phyloP scores from a whole-genome alignment of 2,797 vertebrate genomes.

The Danio choprae region DNA sequence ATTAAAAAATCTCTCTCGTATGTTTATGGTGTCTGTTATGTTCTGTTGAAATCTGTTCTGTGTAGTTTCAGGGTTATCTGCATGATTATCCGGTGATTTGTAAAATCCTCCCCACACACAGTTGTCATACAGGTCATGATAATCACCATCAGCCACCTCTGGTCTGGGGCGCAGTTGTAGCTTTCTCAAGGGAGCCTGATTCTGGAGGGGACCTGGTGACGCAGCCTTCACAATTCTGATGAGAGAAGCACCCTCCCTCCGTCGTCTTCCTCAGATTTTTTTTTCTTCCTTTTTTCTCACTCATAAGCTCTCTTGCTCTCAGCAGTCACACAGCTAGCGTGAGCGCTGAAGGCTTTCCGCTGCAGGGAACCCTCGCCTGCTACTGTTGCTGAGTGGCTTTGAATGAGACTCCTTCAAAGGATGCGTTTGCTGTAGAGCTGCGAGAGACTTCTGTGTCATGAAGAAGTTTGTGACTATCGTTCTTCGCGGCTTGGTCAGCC shows the following conservation, averaged over 20 bases:
- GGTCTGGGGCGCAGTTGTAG: constrained; percentile 71
- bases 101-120: background rate
- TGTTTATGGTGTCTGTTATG: background rate
- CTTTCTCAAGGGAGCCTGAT: constrained; percentile 68
- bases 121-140: background rate
- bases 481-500: constrained; percentile 82
- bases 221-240: constrained; percentile 61
- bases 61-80: background rate
- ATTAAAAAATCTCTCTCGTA: no score
- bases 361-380: constrained; percentile 55
- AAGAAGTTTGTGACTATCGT: constrained; percentile 87
- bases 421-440: constrained; percentile 11
- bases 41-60: background rate
- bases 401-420: constrained; percentile 9
- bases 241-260: constrained; percentile 56
- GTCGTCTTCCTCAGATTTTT: constrained; percentile 44
- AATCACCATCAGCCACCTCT: constrained; percentile 68
- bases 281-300: constrained; percentile 37
- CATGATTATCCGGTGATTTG: background rate
- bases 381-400: constrained; percentile 47
- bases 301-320: constrained; percentile 50
- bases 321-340: constrained; percentile 53
- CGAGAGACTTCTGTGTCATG: constrained; percentile 67
- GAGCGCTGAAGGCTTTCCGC: constrained; percentile 55
- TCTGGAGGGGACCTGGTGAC: constrained; percentile 69